A percentile compares a stretch with the other conserved stretches of the same genome.
Evolutionary conservation across 2,797 vertebrate genomes (phyloP).

Genomic region (Lophotriccus pileatus): DNA sequence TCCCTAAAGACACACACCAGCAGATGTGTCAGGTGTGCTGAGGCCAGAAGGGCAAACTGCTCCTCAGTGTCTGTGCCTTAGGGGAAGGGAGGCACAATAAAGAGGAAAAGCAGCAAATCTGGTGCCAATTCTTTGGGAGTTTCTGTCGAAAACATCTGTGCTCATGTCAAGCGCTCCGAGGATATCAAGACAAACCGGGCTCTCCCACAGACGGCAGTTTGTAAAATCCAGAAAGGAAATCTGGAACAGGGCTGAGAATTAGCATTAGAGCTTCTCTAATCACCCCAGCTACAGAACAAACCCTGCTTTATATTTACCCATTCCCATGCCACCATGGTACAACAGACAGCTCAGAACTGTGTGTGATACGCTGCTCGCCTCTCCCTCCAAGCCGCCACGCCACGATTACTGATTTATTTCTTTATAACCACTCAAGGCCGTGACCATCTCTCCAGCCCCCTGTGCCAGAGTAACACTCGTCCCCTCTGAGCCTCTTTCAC

Average conservation of each 20-base stretch:
- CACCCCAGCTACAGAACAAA: background rate
- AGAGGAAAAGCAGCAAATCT: background rate
- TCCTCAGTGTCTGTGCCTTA: background rate
- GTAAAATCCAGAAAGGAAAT: conserved; percentile 43
- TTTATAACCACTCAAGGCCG: background rate
- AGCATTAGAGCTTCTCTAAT: background rate
- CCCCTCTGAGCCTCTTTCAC: background rate
- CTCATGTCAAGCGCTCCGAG: background rate
- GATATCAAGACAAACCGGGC: conserved; percentile 41
- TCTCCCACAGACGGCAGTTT: background rate
- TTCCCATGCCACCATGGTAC: accelerated
- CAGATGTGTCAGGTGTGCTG: background rate
- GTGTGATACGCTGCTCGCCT: background rate
- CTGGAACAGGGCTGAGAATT: conserved; percentile 33
- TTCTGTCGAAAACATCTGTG: conserved; percentile 42
- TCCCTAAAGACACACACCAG: background rate
- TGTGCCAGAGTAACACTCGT: accelerated
- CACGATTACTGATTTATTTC: background rate
- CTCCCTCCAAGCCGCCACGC: background rate
- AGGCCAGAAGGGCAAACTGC: background rate
- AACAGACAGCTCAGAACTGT: accelerated
- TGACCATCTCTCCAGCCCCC: background rate
- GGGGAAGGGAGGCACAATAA: background rate
- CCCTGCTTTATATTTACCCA: background rate
- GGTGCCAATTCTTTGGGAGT: conserved; percentile 18